Base-by-base conservation (phyloP, 2,113 vertebrate genomes). In the Sinocyclocheilus anshuiensis region DNA sequence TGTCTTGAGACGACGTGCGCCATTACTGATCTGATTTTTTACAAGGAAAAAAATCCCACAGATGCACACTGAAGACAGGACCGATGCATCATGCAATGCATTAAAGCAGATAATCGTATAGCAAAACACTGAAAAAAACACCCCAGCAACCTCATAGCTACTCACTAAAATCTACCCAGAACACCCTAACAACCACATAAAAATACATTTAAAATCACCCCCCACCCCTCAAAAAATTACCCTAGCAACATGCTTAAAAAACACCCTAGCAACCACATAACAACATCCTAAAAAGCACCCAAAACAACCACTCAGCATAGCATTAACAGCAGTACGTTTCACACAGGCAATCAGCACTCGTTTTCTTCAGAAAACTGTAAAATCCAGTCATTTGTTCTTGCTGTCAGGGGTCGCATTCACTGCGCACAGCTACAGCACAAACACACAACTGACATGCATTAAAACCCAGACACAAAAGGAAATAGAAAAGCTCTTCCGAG, bases 371-470 rank as follows among this genome's bases (percentile, higher is more conserved):
- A 83, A 26, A 10, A 81, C 57, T 22, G 26, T n/a, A 3, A 71
- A 83, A 83, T 42, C 15, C 12, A 71, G 45, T 24, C 12, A 82
- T 20, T 13, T 69, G 80, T 57, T 26, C 65, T 55, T 80, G 8
- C 24, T 22, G n/a, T 48, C 78, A 15, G 77, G 20, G 80, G 42
- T 53, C 36, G 29, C 29, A 33, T 33, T 33, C 29, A 33, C 2
- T 3, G 2, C 29, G 2, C 2, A 26, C 50, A 8, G 36, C 79
- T 39, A 29, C 24, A 59, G 67, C 26, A 24, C 57, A n/a, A 61
- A 69, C 55, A 57, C 76, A 18, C 36, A 84, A 75, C 36, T 79
- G 87, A 86, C 81, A 83, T 67, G 65, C 77, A 36, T 89, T 86
- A 81, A 84, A 84, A 39, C 12, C 13, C 24, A 33, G 33, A 77